These are phyloP conservation scores for Oryzias celebensis DNA, from an alignment of 2,113 vertebrate species.

Conservation along the genomic window DNA sequence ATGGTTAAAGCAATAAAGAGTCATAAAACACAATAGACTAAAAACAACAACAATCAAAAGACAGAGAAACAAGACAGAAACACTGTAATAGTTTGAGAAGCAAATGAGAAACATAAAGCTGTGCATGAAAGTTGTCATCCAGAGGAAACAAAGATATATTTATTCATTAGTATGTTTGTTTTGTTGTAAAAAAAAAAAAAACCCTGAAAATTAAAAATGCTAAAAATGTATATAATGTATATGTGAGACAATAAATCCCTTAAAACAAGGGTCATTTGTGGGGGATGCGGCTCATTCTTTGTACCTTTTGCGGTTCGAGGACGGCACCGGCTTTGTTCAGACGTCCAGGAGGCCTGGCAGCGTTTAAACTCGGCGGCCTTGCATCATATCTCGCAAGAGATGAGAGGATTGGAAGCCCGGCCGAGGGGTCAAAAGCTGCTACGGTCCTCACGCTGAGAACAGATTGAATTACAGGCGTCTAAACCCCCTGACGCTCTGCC, in stretches of 20 bases:
- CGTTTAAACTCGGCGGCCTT: conserved; percentile 57
- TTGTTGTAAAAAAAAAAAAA: conserved; percentile 3
- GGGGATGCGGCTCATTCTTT: conserved; percentile 14
- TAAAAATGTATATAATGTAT: background rate
- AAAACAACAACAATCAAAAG: no score
- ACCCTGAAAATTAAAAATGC: background rate
- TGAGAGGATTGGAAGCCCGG: conserved; percentile 61
- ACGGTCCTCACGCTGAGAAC: conserved; percentile 37
- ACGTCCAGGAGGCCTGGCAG: conserved; percentile 54
- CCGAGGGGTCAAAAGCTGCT: conserved; percentile 56
- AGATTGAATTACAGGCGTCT: conserved; percentile 63
- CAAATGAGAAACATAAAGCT: no score
- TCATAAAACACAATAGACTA: no score
- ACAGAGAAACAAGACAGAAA: no score
- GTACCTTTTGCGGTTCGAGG: conserved; percentile 29
- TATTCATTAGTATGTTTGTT: background rate
- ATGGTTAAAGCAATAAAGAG: no score
- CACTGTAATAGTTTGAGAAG: no score
- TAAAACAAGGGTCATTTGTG: background rate
- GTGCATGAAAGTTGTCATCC: no score
- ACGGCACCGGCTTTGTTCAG: conserved; percentile 32
- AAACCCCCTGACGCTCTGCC: conserved; percentile 57
- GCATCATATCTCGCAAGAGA: conserved; percentile 56
- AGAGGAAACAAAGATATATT: no score
- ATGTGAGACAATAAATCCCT: background rate